Evolutionary conservation across 2,797 vertebrate species (phyloP).

Genomic region (Pseudochromis fuscus): DNA sequence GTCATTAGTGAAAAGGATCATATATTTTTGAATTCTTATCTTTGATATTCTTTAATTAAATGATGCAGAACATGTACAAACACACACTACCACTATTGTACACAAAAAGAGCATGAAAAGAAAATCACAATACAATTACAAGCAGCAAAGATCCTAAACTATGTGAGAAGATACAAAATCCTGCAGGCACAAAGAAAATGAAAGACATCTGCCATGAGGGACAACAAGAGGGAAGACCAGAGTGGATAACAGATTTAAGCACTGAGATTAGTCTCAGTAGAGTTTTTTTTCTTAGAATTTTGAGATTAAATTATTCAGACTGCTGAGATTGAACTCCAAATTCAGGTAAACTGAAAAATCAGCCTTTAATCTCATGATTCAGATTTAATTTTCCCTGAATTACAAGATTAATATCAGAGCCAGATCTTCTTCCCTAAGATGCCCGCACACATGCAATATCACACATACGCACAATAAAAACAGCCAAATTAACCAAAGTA

Average conservation of each 20-base stretch:
- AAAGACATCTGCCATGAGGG: too few relatives aligned
- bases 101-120: too few relatives aligned
- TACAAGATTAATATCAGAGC: neutral
- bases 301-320: neutral
- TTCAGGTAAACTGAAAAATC: slow-evolving; percentile 10
- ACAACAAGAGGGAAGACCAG: too few relatives aligned
- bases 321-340: slow-evolving; percentile 10
- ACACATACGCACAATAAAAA: neutral
- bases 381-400: slow-evolving; percentile 29
- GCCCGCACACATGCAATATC: neutral
- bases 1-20: slow-evolving; percentile 6
- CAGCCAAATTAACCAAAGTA: neutral
- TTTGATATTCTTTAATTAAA: neutral
- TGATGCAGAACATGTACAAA: too few relatives aligned
- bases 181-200: too few relatives aligned
- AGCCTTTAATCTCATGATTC: slow-evolving; percentile 26
- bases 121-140: too few relatives aligned
- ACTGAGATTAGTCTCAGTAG: slow-evolving; percentile 17
- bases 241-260: neutral
- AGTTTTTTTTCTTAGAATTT: slow-evolving; percentile 18
- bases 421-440: slow-evolving; percentile 17
- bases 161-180: too few relatives aligned
- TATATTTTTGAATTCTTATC: slow-evolving; percentile 11
- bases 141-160: too few relatives aligned
- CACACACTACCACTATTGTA: too few relatives aligned